Conservation (phyloP, 2,113 vertebrate species). For the Cyprinodon brontotheroides region DNA sequence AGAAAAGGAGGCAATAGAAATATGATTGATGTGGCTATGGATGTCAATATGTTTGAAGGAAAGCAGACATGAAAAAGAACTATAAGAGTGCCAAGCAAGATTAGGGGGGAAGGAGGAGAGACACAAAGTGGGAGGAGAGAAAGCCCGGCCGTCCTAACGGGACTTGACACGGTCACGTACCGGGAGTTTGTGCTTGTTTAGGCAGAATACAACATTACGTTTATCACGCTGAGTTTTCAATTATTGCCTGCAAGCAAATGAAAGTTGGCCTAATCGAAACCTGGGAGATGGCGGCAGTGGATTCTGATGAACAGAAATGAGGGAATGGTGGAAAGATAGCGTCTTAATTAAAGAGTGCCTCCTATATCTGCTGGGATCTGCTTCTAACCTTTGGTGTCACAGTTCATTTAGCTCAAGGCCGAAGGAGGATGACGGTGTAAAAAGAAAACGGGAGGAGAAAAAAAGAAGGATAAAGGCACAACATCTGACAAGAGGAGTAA, state of each 20-base stretch:
- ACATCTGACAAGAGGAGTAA: constrained; percentile 15
- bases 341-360: constrained; percentile 70
- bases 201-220: constrained; percentile 63
- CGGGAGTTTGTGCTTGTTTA: constrained; percentile 50
- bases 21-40: constrained; percentile 37
- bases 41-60: constrained; percentile 25
- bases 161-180: constrained; percentile 55
- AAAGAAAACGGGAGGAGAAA: background rate
- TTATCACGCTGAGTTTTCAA: constrained; percentile 63
- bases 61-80: constrained; percentile 55
- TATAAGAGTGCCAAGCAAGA: constrained; percentile 52
- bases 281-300: constrained; percentile 21
- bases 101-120: constrained; percentile 32
- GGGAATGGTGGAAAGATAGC: constrained; percentile 42
- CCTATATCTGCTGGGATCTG: constrained; percentile 63
- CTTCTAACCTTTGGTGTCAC: constrained; percentile 70
- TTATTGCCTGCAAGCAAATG: constrained; percentile 58
- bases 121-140: constrained; percentile 21
- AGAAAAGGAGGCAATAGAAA: constrained; percentile 33
- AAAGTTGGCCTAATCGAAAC: constrained; percentile 48
- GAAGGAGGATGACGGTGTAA: constrained; percentile 8
- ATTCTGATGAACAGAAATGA: constrained; percentile 37
- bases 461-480: background rate
- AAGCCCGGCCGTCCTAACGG: constrained; percentile 26
- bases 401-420: constrained; percentile 63